Percentiles rank a stretch among this genome's conserved stretches.
phyloP scores from a whole-genome alignment of 2,113 vertebrate genomes.

The Orientallactaga bullata region DNA sequence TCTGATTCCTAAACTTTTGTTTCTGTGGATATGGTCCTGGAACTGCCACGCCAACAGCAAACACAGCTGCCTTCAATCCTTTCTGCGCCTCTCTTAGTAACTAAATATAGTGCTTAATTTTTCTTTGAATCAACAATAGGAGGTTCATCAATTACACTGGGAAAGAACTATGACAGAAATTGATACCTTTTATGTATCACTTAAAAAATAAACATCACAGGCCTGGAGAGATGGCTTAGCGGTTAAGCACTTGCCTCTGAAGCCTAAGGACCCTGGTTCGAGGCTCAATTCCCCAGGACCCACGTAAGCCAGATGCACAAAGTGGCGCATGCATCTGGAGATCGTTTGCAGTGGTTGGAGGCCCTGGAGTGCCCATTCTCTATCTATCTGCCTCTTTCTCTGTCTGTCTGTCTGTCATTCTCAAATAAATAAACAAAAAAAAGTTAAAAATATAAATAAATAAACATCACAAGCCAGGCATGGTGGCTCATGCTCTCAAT shows the following conservation, averaged over 20 bases:
- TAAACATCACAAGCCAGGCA: background rate
- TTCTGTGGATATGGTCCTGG: background rate
- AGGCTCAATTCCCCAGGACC: no score
- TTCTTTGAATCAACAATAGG: constrained; percentile 21
- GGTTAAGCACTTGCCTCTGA: no score
- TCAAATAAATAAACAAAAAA: no score
- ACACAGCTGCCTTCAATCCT: constrained; percentile 62
- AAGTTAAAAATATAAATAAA: background rate
- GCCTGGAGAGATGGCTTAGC: no score
- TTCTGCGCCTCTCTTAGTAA: constrained; percentile 53
- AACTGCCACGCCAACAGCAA: constrained; percentile 38
- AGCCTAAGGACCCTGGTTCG: no score
- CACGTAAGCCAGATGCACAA: no score
- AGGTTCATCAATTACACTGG: constrained; percentile 16
- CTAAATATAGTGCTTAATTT: constrained; percentile 37
- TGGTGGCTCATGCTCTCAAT: no score
- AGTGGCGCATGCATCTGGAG: no score
- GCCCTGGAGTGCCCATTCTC: no score
- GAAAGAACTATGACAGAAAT: constrained; percentile 38
- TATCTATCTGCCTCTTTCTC: no score
- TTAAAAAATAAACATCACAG: background rate
- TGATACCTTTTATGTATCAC: background rate
- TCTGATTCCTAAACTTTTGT: constrained; percentile 62
- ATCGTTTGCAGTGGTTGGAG: no score
- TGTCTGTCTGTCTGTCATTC: no score